Base-by-base conservation (phyloP, 2,113 vertebrate species). In the Aldabrachelys gigantea region DNA sequence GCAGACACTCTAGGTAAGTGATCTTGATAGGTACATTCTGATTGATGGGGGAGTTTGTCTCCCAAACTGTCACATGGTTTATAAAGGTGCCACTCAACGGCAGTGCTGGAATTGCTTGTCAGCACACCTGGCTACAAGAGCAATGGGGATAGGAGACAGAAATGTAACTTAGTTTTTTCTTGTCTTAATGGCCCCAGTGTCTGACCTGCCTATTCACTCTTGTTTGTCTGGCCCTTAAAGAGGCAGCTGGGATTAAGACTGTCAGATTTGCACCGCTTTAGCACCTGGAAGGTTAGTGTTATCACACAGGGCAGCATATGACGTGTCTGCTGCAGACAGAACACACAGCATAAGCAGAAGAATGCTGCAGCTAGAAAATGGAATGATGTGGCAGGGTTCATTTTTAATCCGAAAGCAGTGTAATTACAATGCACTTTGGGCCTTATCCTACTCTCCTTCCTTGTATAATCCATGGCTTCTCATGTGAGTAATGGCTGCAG, bases 41-140 rank as follows among this genome's bases (percentile, higher is more conserved):
- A 98, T 98, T 98, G 98, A 98, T 98, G 98, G 98, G 98, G 41
- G 98, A 99, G 99, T 99, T 99, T 99, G 99, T 99, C 99, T 99
- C 98, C 98, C 97, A 98, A 98, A 99, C 99, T 99, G 99, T 99
- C 99, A 99, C 98, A 98, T 96, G 99, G 98, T 99, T 99, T 99
- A 99, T 99, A 99, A 99, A 99, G 98, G 98, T 99, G 99, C 98
- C 99, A 99, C 98, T 99, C 99, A 99, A 98, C 95, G 96, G 96
- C 94, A 78, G 95, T 89, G 91, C 92, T 86, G 97, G 98, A 98
- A 99, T 99, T 98, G 97, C 98, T 98, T 99, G 98, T 98, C 98
- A 98, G 98, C 97, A 97, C 96, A 97, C 97, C 97, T 98, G 97
- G 97, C 97, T 97, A 95, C 65, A 94, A 97, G 97, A 97, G 95